Evolutionary conservation across 1,140 invertebrate species (phyloP).

Genomic region (Stratiolaelaps scimitus): DNA sequence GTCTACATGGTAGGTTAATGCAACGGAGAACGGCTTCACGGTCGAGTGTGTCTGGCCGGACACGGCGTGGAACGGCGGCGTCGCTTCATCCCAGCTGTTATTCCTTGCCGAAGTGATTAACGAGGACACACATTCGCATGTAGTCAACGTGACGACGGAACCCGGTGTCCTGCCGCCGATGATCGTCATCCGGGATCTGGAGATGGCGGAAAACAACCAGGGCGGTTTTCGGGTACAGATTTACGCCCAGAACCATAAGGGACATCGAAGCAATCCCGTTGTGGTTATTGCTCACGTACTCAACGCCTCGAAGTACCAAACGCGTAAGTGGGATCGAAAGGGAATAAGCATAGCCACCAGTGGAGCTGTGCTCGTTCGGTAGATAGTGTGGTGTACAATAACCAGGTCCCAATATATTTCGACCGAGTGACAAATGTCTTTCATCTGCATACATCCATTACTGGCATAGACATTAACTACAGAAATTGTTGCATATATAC

Average conservation of each 20-base stretch:
- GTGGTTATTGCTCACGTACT: slow-evolving; percentile 24
- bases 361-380: too few species aligned
- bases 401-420: too few species aligned
- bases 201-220: slow-evolving; percentile 11
- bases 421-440: too few species aligned
- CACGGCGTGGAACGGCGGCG: slow-evolving; percentile 13
- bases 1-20: slow-evolving; percentile 15
- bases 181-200: slow-evolving; percentile 14
- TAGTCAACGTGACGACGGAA: slow-evolving; percentile 4
- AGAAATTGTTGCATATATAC: too few species aligned
- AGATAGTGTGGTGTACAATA: too few species aligned
- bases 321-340: slow-evolving; percentile 2
- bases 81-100: not conserved
- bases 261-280: not conserved
- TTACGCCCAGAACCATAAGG: slow-evolving; percentile 7
- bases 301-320: slow-evolving; percentile 21
- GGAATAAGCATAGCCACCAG: too few species aligned
- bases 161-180: not conserved
- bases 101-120: slow-evolving; percentile 19
- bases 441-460: too few species aligned
- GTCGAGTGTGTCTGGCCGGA: slow-evolving; percentile 17
- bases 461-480: too few species aligned
- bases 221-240: slow-evolving; percentile 24
- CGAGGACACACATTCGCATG: slow-evolving; percentile 11
- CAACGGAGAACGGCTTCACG: slow-evolving; percentile 21